phyloP scores from a whole-genome alignment of 2,113 vertebrate species.

The Polypterus senegalus region DNA sequence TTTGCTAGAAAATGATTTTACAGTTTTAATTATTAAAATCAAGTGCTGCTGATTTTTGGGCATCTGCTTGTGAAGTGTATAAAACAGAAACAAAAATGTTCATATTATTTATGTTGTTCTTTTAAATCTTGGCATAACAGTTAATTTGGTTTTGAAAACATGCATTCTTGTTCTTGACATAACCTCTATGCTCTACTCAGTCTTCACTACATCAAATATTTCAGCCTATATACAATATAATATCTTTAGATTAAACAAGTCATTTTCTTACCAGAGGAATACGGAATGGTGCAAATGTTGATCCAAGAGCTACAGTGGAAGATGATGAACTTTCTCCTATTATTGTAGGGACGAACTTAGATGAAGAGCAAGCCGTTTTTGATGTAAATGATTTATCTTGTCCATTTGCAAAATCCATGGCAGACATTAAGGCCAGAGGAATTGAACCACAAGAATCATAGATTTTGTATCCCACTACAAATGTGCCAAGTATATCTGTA shows the following conservation, averaged over 20 bases:
- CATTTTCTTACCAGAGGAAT: conserved; percentile 44
- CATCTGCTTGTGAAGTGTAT: too few relatives aligned
- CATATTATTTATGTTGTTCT: too few relatives aligned
- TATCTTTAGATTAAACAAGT: background rate
- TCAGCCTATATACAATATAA: too few relatives aligned
- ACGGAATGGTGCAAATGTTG: conserved; percentile 41
- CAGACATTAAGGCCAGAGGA: conserved; percentile 23
- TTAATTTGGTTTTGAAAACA: too few relatives aligned
- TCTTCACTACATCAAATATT: too few relatives aligned
- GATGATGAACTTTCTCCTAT: conserved; percentile 47
- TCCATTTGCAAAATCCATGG: conserved; percentile 35
- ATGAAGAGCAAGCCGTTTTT: conserved; percentile 13
- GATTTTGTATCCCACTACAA: conserved; percentile 49
- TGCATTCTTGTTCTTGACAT: too few relatives aligned
- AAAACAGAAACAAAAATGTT: too few relatives aligned
- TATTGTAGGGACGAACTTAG: conserved; percentile 25
- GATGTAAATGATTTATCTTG: conserved; percentile 17
- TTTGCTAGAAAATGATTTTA: too few relatives aligned
- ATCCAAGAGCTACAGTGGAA: conserved; percentile 43
- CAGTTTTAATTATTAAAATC: too few relatives aligned
- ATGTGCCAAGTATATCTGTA: conserved; percentile 32
- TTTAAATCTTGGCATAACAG: too few relatives aligned
- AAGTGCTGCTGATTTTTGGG: too few relatives aligned
- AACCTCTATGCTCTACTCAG: too few relatives aligned
- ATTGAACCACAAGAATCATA: conserved; percentile 51